Base-by-base conservation (phyloP, 2,888 invertebrate species). In the Sarcophaga subvicina region DNA sequence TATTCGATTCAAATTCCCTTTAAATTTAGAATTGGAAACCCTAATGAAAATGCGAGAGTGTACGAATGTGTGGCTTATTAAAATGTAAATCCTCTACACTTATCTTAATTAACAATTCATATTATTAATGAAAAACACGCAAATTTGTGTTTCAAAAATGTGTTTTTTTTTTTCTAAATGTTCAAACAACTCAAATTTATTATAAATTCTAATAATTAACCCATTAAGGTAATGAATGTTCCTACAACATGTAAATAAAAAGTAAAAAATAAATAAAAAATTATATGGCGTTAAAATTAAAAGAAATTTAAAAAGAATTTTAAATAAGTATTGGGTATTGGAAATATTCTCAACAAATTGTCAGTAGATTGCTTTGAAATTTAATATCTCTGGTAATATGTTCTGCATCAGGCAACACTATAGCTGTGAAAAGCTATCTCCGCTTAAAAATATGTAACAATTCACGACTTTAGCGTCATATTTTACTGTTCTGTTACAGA, bases 101-200 rank as follows among this genome's bases (percentile, higher is more conserved):
- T 89, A 89, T 88, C 89, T 88, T 89, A 89, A 89, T 89, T 89
- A 89, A 88, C 88, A 89, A 89, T 89, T 89, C 86, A 75, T 80
- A 80, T 82, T 80, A 80, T 82, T 37, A 37, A 77, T 70, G 75
- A 73, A 69, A 80, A 25, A 66, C 77, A 80, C 76, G 79, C 83
- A 25, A 80, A 83, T 77, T 64, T 63, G 59, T 71, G 66, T 78
- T 49, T 49, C 11, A 49, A 49, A 20, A 17, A 49, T 66, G 47
- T 69, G 1, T 67, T 72, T 37, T 67, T 22, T 60, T 77, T 8
- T 17, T 27, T 14, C 60, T 6, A 54, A 47, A 2, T 64, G n/a
- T 67, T 69, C 22, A 54, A 47, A 67, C 37, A 78, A 27, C 62
- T 25, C 14, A 11, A 45, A 60, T 71, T 71, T 66, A 59, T 78